Evolutionary conservation across 2,113 vertebrate species (phyloP), one percentile per base, ranked within the genome.

Genomic region (Indicator maculatus): DNA sequence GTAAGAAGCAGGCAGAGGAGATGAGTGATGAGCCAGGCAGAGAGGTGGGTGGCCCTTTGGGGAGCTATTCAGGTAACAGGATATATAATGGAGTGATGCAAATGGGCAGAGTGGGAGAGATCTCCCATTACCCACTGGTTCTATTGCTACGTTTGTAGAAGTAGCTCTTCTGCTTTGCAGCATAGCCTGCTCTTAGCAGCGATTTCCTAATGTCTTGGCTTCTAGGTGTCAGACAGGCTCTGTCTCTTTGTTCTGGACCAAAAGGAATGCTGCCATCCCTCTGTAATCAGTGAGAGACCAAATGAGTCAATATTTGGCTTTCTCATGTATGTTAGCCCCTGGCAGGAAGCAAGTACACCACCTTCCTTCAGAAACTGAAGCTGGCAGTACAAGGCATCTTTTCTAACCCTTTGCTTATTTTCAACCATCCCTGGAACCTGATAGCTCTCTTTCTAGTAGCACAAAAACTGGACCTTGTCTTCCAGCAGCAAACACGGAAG

Each of bases 61-160:
- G 95, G 93, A 96, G 89, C 93, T 75, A 5, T 95, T 94, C 65
- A 72, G 90, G 96, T 95, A 95, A 59, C 80, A 45, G 92, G 92
- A n/a, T 88, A 33, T 59, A 50, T 61, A 90, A 92, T 28, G 83
- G 93, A 83, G 31, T 3, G 28, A 18, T 47, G 89, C 33, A 53
- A 47, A 89, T 81, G 61, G 24, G 71, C 8, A 79, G n/a, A 45
- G 56, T 28, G 91, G 95, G 89, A 76, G 33, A 33, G 78, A 44
- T 70, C 71, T 80, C 64, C 71, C n/a, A 0, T 72, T 78, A 24
- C 52, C 45, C 24, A 3, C 76, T 31, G 65, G 30, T 74, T 88
- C 52, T 55, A 1, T 33, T 28, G 20, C 41, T 16, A 1, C 44
- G 14, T 56, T 63, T 65, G 56, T 0, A 28, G 47, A 61, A 52